Evolutionary conservation across 2,888 invertebrate species (phyloP).

Genomic region (Creontiades dilutus): DNA sequence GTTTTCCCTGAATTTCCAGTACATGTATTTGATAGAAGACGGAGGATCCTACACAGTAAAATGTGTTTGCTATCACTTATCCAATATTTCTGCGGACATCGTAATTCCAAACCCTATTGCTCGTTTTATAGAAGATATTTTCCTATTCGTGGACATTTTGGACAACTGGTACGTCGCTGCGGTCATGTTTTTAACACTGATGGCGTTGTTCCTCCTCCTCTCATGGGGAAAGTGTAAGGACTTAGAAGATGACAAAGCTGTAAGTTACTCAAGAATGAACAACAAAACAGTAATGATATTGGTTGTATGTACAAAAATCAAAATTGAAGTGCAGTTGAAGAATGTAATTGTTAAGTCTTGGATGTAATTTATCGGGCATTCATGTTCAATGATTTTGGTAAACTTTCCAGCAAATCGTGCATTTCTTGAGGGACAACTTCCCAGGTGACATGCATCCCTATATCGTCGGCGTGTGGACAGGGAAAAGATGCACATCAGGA

Average conservation of each 20-base stretch:
- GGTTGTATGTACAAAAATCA: too few species aligned
- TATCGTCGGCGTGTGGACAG: background rate
- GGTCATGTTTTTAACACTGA: background rate
- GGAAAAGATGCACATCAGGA: background rate
- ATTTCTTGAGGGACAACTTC: background rate
- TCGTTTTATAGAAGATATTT: background rate
- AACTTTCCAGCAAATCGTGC: background rate
- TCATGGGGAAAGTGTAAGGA: background rate
- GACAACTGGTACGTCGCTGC: constrained; percentile 28
- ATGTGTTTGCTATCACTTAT: constrained; percentile 5
- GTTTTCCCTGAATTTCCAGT: background rate
- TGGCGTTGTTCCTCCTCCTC: background rate
- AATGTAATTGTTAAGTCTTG: too few species aligned
- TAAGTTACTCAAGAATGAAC: too few species aligned
- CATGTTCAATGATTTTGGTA: too few species aligned
- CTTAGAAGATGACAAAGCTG: background rate
- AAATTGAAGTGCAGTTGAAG: too few species aligned
- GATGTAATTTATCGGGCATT: too few species aligned
- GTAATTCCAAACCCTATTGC: background rate
- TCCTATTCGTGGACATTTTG: background rate
- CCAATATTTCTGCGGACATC: background rate
- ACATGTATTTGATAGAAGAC: background rate
- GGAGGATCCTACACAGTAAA: background rate
- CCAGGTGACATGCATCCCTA: background rate
- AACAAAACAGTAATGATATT: too few species aligned